These are phyloP conservation scores for Nettapus auritus DNA, from an alignment of 2,113 vertebrate genomes.

Conservation along the genomic window DNA sequence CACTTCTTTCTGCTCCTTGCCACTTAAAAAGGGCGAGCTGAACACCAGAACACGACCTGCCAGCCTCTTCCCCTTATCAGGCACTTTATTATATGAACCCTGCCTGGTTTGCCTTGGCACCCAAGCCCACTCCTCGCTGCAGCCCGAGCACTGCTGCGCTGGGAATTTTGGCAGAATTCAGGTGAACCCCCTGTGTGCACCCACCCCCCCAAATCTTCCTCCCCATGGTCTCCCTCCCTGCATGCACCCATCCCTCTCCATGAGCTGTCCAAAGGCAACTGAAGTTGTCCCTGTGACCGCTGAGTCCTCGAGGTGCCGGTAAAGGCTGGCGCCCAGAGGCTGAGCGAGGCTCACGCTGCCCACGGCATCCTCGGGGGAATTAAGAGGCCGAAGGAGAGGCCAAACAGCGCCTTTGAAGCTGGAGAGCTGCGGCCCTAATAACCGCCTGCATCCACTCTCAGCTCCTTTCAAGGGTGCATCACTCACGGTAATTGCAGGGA, in stretches of 20 bases:
- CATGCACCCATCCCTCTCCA: background rate
- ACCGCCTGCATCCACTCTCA: background rate
- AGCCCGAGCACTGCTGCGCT: background rate
- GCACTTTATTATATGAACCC: background rate
- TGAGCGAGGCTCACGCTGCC: background rate
- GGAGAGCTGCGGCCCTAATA: background rate
- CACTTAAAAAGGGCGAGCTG: background rate
- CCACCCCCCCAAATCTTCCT: background rate
- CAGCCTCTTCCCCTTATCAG: background rate
- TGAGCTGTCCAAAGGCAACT: fast-evolving
- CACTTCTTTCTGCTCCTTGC: background rate
- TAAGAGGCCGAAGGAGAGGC: background rate
- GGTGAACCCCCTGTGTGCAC: background rate
- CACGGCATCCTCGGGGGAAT: background rate
- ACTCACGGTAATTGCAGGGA: background rate
- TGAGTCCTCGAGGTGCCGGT: fast-evolving
- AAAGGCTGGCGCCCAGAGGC: background rate
- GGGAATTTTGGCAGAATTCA: background rate
- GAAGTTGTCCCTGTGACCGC: background rate
- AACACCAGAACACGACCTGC: background rate
- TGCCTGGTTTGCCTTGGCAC: background rate
- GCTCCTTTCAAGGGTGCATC: background rate
- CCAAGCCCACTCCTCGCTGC: fast-evolving
- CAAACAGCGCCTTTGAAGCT: background rate
- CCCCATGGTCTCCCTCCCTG: background rate